Evolutionary conservation across 2,888 invertebrate genomes (phyloP), one percentile per base, ranked within the genome.

Genomic region (Stenolophus ochropezus): DNA sequence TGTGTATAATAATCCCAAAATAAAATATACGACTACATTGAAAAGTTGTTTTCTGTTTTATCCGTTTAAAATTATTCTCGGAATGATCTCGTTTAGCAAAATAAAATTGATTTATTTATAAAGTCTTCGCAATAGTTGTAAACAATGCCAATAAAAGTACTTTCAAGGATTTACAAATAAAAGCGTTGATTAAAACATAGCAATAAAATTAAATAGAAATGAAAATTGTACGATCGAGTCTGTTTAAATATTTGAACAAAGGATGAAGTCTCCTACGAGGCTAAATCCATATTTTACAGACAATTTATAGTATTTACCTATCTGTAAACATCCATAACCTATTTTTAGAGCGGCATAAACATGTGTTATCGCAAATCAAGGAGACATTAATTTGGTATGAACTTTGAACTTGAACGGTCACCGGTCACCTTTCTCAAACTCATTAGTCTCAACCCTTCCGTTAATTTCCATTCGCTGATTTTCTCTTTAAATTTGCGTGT

Each of bases 171-270:
- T 42, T 8, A 42, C 8, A 42, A 42, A 6, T 42, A 42, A 42
- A 42, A 42, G 33, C 33, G 11, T 42, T 42, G 33, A 42, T 42
- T 42, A 42, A 11, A 6, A 42, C 33, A 42, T 42, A 42, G 11
- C 6, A 18, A 20, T 53, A 53, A 20, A 58, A 21, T 23, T 58
- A 58, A 20, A 58, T 25, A n/a, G 20, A 58, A 58, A 14, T 61
- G 11, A 61, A 61, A 2, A 25, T 51, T 51, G 51, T 14, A 61
- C 14, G 23, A 20, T 56, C 6, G 2, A 56, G 20, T 23, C 14
- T 61, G n/a, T 5, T 14, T 61, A 61, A 61, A 61, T 61, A 61
- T 61, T 61, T 61, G 61, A 61, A 25, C 61, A 61, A 61, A 61
- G 23, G 61, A 42, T 11, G 11, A 42, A 6, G 33, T 11, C 33